Evolutionary conservation across 2,888 invertebrate genomes (phyloP).

Genomic region (Metalampra italica): DNA sequence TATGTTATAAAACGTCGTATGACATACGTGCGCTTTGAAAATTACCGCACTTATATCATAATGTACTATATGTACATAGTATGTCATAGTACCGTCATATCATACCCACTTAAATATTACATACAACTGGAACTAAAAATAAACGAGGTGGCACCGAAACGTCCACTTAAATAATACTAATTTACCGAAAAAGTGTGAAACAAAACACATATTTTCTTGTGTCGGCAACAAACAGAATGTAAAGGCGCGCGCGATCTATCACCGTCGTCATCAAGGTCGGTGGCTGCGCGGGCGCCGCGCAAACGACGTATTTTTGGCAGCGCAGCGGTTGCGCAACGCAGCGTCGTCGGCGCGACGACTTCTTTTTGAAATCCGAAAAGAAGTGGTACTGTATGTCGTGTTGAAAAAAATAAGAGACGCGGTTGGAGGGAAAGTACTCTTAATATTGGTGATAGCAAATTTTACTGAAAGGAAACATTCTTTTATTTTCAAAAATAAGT

Average conservation of each 20-base stretch:
- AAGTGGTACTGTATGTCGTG: neutral
- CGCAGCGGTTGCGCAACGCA: conserved; percentile 43
- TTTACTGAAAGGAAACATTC: no score
- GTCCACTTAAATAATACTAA: conserved; percentile 9
- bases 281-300: conserved; percentile 24
- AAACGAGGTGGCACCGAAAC: conserved; percentile 6
- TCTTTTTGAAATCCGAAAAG: conserved; percentile 23
- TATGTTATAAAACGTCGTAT: no score
- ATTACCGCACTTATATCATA: no score
- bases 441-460: no score
- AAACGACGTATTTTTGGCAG: conserved; percentile 43
- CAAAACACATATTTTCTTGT: conserved; percentile 10
- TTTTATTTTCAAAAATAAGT: no score
- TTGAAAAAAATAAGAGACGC: no score
- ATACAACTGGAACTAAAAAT: neutral
- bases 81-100: no score
- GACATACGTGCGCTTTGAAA: no score
- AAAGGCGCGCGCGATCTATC: conserved; percentile 41
- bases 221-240: conserved; percentile 6
- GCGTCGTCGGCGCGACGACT: conserved; percentile 4
- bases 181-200: conserved; percentile 12
- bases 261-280: conserved; percentile 64
- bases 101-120: no score
- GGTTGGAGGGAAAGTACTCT: no score
- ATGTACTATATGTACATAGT: no score